A percentile compares a stretch with the other conserved stretches of the same genome.
phyloP scores from a whole-genome alignment of 2,113 vertebrate species.

The Laticauda laticaudata region DNA sequence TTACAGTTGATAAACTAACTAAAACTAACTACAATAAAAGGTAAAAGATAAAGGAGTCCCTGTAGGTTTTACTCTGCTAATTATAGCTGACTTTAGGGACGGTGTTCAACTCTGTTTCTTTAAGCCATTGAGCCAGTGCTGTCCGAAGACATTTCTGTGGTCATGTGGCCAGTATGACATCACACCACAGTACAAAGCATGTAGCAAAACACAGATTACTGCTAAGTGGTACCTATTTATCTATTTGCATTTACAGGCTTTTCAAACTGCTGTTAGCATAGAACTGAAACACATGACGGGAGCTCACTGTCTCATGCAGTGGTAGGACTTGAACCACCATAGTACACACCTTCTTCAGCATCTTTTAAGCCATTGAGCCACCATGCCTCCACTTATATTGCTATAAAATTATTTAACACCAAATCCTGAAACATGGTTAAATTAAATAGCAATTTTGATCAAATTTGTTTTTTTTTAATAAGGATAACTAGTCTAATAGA shows the following conservation, averaged over 20 bases:
- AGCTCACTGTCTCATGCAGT: background rate
- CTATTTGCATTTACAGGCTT: background rate
- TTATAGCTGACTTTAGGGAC: background rate
- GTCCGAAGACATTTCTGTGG: background rate
- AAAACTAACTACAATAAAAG: background rate
- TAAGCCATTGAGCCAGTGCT: background rate
- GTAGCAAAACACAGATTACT: background rate
- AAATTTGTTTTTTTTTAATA: constrained; percentile 42
- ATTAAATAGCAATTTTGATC: constrained; percentile 27
- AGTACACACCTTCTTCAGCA: background rate
- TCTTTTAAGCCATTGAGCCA: background rate
- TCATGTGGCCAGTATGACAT: background rate
- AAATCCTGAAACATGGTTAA: constrained; percentile 40
- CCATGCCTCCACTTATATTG: background rate
- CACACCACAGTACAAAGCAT: background rate
- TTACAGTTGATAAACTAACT: constrained; percentile 7
- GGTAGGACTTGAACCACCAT: background rate
- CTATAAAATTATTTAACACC: background rate
- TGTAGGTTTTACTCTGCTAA: background rate
- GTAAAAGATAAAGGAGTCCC: background rate
- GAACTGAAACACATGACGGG: background rate
- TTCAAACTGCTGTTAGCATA: background rate
- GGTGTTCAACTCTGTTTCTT: background rate
- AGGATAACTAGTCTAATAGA: constrained; percentile 29
- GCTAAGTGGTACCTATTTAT: background rate